Evolutionary conservation across 2,888 invertebrate species (phyloP), one percentile per base, ranked within the genome.

Genomic region (Plemyria rubiginata): DNA sequence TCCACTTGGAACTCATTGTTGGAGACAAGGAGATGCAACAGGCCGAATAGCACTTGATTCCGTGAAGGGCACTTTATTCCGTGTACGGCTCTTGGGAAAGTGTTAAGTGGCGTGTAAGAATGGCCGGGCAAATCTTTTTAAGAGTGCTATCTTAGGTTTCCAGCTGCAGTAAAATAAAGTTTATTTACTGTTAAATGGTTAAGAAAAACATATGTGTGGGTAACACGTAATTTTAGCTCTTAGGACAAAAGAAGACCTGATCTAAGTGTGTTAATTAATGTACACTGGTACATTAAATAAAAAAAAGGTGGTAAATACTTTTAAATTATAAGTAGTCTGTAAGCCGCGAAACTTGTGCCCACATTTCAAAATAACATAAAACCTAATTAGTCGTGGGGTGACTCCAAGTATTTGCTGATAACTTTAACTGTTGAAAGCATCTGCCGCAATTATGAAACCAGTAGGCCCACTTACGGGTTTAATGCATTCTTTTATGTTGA

Each of bases 381-480:
- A 32, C 32, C n/a, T 48, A 22, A 48, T 48, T 46, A 16, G 13
- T 15, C 38, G 16, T 63, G 67, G 71, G 71, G 67, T 66, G 66
- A 78, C 71, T 75, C 65, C 71, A 73, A 76, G 80, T 81, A 84
- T 80, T 78, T 76, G 76, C 70, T 71, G 74, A 74, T 63, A 84
- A 84, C 76, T 85, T 85, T 54, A 73, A 79, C 84, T 75, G 80
- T 85, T 82, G 70, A 69, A 65, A 80, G 75, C 82, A 80, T 81
- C 84, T 81, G 82, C 74, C 72, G 65, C 73, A 63, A 57, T 73
- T 52, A 55, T 43, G 3, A 55, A 50, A 9, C 41, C 36, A 38
- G 53, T 38, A 54, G 43, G 57, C 58, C 63, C 68, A 70, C 67
- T 76, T 67, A 63, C 55, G 59, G 54, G 66, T 75, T 77, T 78